Evolutionary conservation across 2,888 invertebrate genomes (phyloP), one percentile per base, ranked within the genome.

Genomic region (Diaprepes abbreviatus): DNA sequence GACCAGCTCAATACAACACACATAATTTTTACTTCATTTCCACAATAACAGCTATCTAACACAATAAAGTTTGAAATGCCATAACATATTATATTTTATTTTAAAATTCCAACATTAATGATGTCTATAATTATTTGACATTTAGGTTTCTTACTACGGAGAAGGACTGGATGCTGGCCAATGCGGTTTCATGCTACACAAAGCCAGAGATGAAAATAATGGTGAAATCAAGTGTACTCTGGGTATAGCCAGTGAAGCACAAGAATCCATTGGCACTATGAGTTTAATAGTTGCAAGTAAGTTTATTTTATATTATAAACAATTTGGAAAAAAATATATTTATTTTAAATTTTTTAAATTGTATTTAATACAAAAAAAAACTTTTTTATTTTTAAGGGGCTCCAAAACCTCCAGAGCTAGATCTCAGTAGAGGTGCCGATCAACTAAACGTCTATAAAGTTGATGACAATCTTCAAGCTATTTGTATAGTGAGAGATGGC

Each of bases 261-360:
- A 85, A 7, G 93, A 93, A 78, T 82, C 88, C 0, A 83, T 84
- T 0, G 91, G 88, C 14, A 82, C 80, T 6, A 89, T 92, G 86
- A 86, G 86, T 52, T 85, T 94, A 9, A 84, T 89, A 2, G 91
- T 94, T 33, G 93, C 93, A 67, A 87, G 93, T 93, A 82, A 88
- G 93, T 91, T 33, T n/a, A 40, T n/a, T 19, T 35, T 6, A 6
- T 19, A 52, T 9, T 33, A 10, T 19, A 50, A 48, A 48, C 33
- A 50, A 50, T 21, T 50, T n/a, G n/a, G n/a, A n/a, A n/a, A n/a
- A n/a, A n/a, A n/a, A n/a, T n/a, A n/a, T n/a, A n/a, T n/a, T n/a
- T n/a, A n/a, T n/a, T n/a, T n/a, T n/a, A n/a, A n/a, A n/a, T n/a
- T n/a, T n/a, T n/a, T n/a, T n/a, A n/a, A n/a, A n/a, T n/a, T n/a